A percentile compares a stretch with the other conserved stretches of the same genome.
Evolutionary conservation across 2,888 invertebrate genomes (phyloP).

Genomic region (Cyaniris semiargus): DNA sequence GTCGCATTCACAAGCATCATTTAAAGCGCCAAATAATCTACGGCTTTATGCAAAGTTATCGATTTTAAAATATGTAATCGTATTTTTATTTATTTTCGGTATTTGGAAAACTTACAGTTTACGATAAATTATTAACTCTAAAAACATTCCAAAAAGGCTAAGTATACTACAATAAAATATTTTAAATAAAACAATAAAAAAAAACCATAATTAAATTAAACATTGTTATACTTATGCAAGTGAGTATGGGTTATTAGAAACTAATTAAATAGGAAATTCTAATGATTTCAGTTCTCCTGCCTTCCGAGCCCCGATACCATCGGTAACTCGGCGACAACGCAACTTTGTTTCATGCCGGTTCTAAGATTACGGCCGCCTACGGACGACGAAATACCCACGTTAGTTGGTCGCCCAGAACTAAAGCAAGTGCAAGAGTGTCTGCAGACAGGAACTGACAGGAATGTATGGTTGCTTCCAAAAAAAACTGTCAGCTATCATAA

Average conservation of each 20-base stretch:
- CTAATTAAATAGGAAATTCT: neutral
- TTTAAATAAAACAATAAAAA: too few relatives aligned
- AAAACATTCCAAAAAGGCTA: too few relatives aligned
- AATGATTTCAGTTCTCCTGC: neutral
- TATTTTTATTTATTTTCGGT: too few relatives aligned
- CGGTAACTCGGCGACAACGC: neutral
- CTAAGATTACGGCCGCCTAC: neutral
- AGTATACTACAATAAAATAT: too few relatives aligned
- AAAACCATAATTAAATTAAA: too few relatives aligned
- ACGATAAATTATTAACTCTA: too few relatives aligned
- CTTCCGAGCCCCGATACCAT: neutral
- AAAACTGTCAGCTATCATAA: too few relatives aligned
- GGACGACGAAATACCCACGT: neutral
- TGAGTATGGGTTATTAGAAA: too few relatives aligned
- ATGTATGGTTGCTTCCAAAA: neutral
- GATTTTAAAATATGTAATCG: too few relatives aligned
- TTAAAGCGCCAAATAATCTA: neutral
- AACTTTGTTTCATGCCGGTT: neutral
- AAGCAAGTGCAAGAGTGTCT: neutral
- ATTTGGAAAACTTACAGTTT: too few relatives aligned
- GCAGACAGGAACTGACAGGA: neutral
- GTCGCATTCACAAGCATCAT: neutral
- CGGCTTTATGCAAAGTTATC: neutral
- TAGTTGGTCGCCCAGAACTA: neutral
- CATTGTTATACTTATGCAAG: too few relatives aligned